Evolutionary conservation across 1,140 invertebrate genomes (phyloP), one percentile per base, ranked within the genome.

Genomic region (Battus philenor): DNA sequence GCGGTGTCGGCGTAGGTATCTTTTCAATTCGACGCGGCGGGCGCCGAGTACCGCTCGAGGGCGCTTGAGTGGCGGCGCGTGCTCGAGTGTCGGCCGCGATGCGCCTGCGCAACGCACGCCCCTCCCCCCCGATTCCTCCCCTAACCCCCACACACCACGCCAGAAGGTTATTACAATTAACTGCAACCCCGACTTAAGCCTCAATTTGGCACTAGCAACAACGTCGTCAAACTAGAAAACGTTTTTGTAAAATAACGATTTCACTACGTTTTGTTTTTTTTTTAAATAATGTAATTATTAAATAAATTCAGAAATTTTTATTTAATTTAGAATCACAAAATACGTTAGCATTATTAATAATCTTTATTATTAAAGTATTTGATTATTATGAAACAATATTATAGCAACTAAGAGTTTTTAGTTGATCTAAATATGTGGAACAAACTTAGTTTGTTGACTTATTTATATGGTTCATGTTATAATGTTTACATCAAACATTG

Each of bases 11-110:
- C 57, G 68, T 78, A 79, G 77, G 78, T 82, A 84, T 85, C 78
- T 85, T 82, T 82, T 85, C 65, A 84, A 79, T 82, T 73, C 65
- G 76, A 79, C 68, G 76, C 69, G 80, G 77, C 71, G 72, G 63
- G 64, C 51, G 67, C 60, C 47, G 74, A 82, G 80, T 74, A 75
- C 62, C 60, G 59, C 58, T 75, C 47, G 63, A 81, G 77, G 53
- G 59, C 61, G 67, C 73, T 84, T 59, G 62, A 80, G 69, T 59
- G 61, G 66, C 68, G 65, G 74, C 77, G 77, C 80, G 80, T 84
- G 80, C 80, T 84, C 62, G 72, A 84, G 77, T 76, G 66, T 51
- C 66, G 47, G 54, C 34, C 45, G 38, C 69, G 57, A 59, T 83
- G 79, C 79, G 77, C 79, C 58, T 68, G 79, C 79, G 79, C 79